phyloP scores from a whole-genome alignment of 2,113 vertebrate species.

The Hippocampus guttulatus region DNA sequence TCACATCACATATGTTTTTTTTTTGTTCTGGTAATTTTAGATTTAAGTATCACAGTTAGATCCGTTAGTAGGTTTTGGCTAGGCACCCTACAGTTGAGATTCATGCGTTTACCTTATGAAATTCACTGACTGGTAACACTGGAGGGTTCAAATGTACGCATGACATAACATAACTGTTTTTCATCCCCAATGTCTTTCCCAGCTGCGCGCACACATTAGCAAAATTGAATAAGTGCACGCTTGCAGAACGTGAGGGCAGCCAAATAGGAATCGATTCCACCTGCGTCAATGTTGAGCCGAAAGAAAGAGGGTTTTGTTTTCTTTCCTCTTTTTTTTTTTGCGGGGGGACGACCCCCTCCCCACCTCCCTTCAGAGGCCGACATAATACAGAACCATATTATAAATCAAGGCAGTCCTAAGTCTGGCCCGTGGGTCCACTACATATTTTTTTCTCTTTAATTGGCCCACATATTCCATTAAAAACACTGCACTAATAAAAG shows the following conservation, averaged over 20 bases:
- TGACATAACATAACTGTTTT: conserved; percentile 7
- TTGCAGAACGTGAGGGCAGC: conserved; percentile 34
- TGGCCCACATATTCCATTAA: neutral
- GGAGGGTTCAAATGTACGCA: neutral
- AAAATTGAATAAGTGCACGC: conserved; percentile 29
- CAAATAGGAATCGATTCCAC: conserved; percentile 44
- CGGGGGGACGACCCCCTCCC: conserved; percentile 26
- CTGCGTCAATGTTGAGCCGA: conserved; percentile 36
- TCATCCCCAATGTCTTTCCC: conserved; percentile 9
- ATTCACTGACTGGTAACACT: neutral
- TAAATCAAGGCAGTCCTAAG: conserved; percentile 2
- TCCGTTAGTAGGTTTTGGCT: neutral
- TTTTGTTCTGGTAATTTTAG: neutral
- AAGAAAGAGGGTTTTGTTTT: conserved; percentile 39
- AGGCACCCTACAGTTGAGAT: neutral
- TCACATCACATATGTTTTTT: neutral
- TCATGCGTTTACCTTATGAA: neutral
- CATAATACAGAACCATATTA: conserved; percentile 46
- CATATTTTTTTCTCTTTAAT: neutral
- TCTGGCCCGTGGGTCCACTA: conserved; percentile 8
- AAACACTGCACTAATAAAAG: no score
- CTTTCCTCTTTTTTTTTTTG: conserved; percentile 3
- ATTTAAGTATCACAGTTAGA: neutral
- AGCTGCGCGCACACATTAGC: conserved; percentile 5
- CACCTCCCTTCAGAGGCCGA: conserved; percentile 31